These are phyloP conservation scores for Heliocidaris tuberculata DNA, from an alignment of 35 echinoderm and acorn worm species.

Conservation along the genomic window DNA sequence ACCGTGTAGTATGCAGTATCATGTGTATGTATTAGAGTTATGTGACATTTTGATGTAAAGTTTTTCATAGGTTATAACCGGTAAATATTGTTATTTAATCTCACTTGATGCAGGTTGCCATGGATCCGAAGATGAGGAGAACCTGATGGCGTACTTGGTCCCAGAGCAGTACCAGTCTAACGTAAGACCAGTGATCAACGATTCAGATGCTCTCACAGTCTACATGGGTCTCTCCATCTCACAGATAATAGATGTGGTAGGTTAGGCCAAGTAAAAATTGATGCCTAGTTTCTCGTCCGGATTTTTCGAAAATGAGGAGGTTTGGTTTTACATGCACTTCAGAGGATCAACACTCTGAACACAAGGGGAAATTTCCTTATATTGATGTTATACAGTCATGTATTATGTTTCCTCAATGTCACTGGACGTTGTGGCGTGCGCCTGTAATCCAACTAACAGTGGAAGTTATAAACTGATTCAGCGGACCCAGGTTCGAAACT, in stretches of 20 bases:
- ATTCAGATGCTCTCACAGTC: conserved; percentile 61
- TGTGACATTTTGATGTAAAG: neutral
- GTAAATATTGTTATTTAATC: neutral
- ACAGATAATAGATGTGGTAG: conserved; percentile 87
- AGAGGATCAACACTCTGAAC: too few relatives aligned
- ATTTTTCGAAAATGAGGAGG: too few relatives aligned
- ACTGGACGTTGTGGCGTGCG: too few relatives aligned
- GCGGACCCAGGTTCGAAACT: too few relatives aligned
- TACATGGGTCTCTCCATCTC: conserved; percentile 76
- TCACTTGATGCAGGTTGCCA: conserved; percentile 54
- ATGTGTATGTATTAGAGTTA: neutral
- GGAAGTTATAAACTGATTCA: too few relatives aligned
- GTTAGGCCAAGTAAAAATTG: neutral
- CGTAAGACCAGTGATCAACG: conserved; percentile 71
- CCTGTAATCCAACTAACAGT: too few relatives aligned
- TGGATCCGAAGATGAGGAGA: conserved; percentile 58
- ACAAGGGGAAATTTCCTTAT: too few relatives aligned
- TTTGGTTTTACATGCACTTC: too few relatives aligned
- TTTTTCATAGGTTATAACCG: neutral
- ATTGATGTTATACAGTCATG: too few relatives aligned
- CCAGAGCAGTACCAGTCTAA: conserved; percentile 59
- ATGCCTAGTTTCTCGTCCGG: too few relatives aligned
- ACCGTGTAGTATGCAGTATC: neutral
- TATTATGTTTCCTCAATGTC: too few relatives aligned
- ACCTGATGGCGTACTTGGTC: conserved; percentile 42